Evolutionary conservation across 1,140 invertebrate genomes (phyloP).

Genomic region (Drosophila sulfurigaster): DNA sequence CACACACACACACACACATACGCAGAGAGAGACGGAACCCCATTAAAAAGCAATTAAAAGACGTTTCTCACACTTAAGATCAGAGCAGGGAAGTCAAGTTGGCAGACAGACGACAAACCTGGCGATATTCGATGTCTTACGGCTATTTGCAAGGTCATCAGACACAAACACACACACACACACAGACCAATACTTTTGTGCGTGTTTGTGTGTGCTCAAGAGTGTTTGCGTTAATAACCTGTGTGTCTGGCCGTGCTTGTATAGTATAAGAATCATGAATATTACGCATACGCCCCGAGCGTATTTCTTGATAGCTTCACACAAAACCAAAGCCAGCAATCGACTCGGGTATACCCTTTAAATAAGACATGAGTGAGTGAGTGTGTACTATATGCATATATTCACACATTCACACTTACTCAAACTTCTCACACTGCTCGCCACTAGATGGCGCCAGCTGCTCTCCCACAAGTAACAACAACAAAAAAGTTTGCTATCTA

Average conservation of each 20-base stretch:
- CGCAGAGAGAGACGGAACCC: slow-evolving; percentile 17
- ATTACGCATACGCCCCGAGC: slow-evolving; percentile 64
- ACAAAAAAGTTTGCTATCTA: slow-evolving; percentile 1
- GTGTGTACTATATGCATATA: not conserved
- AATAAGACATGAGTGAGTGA: too few relatives aligned
- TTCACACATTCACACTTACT: not conserved
- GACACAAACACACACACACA: slow-evolving; percentile 38
- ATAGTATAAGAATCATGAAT: slow-evolving; percentile 58
- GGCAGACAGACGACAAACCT: not conserved
- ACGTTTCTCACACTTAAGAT: slow-evolving; percentile 39
- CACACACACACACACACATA: not conserved
- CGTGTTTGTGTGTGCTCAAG: slow-evolving; percentile 18
- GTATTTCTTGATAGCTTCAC: not conserved
- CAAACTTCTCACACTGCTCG: too few relatives aligned
- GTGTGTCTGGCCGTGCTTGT: slow-evolving; percentile 55
- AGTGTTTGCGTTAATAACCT: slow-evolving; percentile 15
- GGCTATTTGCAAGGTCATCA: slow-evolving; percentile 70
- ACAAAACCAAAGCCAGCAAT: not conserved
- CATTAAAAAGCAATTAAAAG: slow-evolving; percentile 76
- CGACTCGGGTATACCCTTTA: not conserved
- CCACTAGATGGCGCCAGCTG: slow-evolving; percentile 6
- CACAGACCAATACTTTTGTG: slow-evolving; percentile 32
- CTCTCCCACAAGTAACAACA: not conserved
- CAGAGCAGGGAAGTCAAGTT: slow-evolving; percentile 20
- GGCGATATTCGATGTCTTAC: slow-evolving; percentile 48